Conservation (phyloP, 2,113 vertebrate species). For the Myotis davidii region DNA sequence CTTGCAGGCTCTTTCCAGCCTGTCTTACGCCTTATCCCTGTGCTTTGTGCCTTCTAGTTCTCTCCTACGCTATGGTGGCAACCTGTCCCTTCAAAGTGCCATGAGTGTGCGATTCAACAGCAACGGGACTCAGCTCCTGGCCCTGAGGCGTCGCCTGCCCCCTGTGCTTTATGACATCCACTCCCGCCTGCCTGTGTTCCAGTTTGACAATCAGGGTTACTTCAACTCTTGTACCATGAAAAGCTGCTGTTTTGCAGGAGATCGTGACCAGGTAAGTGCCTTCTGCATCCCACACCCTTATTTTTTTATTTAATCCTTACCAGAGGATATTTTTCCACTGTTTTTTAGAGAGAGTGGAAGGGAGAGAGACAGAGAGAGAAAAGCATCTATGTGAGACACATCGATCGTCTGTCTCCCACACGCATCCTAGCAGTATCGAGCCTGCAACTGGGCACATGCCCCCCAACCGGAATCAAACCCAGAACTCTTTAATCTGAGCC, state of each 20-base stretch:
- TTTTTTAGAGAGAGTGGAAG: no score
- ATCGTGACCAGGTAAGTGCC: constrained; percentile 93
- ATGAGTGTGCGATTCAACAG: constrained; percentile 99
- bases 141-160: constrained; percentile 94
- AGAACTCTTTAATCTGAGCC: no score
- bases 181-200: constrained; percentile 96
- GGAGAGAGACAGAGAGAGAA: no score
- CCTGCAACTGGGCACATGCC: no score
- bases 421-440: no score
- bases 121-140: constrained; percentile 95
- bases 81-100: constrained; percentile 96
- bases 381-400: no score
- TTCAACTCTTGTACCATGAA: constrained; percentile 99
- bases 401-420: no score
- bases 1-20: not conserved
- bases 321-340: no score
- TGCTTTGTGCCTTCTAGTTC: constrained; percentile 86
- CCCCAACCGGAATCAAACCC: no score
- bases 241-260: constrained; percentile 99
- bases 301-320: no score
- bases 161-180: constrained; percentile 98
- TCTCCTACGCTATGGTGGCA: constrained; percentile 95
- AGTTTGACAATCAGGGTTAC: constrained; percentile 99
- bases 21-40: not conserved
- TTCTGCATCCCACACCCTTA: not conserved